phyloP scores from a whole-genome alignment of 2,113 vertebrate species.

The Mesembrinibis cayennensis region DNA sequence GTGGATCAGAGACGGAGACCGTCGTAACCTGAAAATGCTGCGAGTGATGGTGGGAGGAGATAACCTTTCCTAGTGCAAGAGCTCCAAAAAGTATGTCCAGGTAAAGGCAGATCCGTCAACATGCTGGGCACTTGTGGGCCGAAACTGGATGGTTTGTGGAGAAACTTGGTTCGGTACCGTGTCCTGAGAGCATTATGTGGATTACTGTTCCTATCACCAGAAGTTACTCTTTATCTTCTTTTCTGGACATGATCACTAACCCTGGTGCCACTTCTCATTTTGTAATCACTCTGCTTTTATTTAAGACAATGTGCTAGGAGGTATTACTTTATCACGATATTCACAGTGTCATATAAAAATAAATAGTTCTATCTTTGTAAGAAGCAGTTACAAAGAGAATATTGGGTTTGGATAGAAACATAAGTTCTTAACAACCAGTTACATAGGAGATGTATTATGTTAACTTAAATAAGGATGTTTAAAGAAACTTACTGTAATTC shows the following conservation, averaged over 20 bases:
- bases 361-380: neutral
- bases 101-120: neutral
- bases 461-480: neutral
- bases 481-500: neutral
- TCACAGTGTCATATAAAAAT: neutral
- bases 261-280: neutral
- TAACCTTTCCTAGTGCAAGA: neutral
- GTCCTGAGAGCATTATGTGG: neutral
- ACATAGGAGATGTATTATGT: neutral
- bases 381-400: neutral
- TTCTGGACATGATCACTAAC: neutral
- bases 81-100: neutral
- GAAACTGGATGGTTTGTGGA: neutral
- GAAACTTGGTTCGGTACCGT: neutral
- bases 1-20: fast-evolving
- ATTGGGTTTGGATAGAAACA: neutral
- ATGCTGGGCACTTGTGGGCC: neutral
- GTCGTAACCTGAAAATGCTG: neutral
- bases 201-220: neutral
- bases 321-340: neutral
- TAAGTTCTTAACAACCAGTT: neutral
- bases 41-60: neutral
- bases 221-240: neutral
- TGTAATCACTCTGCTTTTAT: neutral
- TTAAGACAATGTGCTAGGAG: neutral